Evolutionary conservation across 2,797 vertebrate species (phyloP).

Genomic region (Semaprochilodus insignis): DNA sequence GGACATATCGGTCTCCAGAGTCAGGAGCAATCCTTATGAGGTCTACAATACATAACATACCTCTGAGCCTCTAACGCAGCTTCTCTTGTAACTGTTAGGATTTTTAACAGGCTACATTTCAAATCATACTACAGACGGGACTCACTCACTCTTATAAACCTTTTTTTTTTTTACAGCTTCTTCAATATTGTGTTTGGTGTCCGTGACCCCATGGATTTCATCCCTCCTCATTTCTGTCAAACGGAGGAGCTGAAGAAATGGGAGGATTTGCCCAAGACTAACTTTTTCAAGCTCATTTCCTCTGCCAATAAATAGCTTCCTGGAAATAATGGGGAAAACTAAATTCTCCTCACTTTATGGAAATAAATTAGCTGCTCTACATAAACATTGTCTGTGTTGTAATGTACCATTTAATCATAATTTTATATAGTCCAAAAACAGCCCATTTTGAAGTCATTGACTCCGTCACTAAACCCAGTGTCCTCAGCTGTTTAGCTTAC

Average conservation of each 20-base stretch:
- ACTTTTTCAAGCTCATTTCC: background rate
- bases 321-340: background rate
- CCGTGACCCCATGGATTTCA: background rate
- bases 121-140: too few relatives aligned
- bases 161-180: slow-evolving; percentile 3
- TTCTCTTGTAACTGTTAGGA: too few relatives aligned
- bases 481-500: too few relatives aligned
- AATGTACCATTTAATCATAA: background rate
- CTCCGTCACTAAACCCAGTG: too few relatives aligned
- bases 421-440: background rate
- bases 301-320: background rate
- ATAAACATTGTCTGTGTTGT: background rate
- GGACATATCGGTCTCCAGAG: background rate
- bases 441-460: background rate
- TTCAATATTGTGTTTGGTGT: background rate
- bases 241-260: background rate
- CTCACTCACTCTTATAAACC: too few relatives aligned
- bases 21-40: background rate
- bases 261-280: background rate
- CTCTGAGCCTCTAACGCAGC: too few relatives aligned
- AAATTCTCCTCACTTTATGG: background rate
- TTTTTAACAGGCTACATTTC: too few relatives aligned
- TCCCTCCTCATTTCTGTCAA: slow-evolving; percentile 7
- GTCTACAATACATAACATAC: background rate
- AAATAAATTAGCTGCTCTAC: background rate